Conservation (phyloP, 2,113 vertebrate species). For the Elaphurus davidianus region DNA sequence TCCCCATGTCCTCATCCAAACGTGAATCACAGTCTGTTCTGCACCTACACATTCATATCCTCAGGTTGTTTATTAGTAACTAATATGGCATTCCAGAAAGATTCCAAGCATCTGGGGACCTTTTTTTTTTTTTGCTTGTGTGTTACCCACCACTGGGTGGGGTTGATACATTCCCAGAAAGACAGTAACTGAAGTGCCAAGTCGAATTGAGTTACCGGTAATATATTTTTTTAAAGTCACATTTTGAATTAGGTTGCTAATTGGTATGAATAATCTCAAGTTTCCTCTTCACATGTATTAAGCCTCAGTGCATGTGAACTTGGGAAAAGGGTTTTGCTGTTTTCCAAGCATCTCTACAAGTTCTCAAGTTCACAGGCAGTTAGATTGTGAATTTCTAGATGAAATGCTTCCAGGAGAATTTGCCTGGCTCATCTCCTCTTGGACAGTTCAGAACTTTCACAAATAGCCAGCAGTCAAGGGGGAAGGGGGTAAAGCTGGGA, state of each 20-base stretch:
- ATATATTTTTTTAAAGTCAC: not conserved
- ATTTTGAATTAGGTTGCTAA: not conserved
- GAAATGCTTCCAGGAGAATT: not conserved
- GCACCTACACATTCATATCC: not conserved
- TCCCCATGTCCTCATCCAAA: not conserved
- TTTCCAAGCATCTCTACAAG: not conserved
- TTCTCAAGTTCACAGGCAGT: not conserved
- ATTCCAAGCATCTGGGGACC: not conserved
- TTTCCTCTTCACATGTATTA: not conserved
- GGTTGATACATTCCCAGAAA: not conserved
- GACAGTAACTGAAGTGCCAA: not conserved
- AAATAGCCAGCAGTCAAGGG: not conserved
- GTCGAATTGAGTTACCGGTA: not conserved
- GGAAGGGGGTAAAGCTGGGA: not conserved
- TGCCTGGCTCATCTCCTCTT: not conserved
- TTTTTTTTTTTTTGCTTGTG: not conserved
- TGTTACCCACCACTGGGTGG: not conserved
- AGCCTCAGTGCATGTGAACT: rapidly evolving
- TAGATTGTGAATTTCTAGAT: not conserved
- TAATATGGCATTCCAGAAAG: not conserved
- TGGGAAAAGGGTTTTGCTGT: not conserved
- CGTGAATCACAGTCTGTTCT: not conserved
- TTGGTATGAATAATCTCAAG: not conserved
- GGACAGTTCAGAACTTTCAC: not conserved
- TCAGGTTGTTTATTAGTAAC: not conserved